phyloP scores from a whole-genome alignment of 1,140 invertebrate species.

The Drosophila nannoptera region DNA sequence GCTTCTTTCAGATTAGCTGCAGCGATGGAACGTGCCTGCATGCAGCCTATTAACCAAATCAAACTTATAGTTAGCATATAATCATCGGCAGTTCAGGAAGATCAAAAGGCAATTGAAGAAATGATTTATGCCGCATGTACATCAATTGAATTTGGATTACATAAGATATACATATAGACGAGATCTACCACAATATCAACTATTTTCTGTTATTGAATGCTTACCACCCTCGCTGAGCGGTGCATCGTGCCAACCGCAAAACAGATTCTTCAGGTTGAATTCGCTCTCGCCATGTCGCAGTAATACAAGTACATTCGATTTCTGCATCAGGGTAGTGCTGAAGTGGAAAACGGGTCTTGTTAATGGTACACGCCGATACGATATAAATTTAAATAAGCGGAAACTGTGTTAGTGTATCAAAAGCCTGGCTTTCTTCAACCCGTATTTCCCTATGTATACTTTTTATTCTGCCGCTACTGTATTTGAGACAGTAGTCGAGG shows the following conservation, averaged over 20 bases:
- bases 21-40: conserved; percentile 84
- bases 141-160: too few relatives aligned
- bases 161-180: too few relatives aligned
- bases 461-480: neutral
- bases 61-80: neutral
- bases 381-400: neutral
- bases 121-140: too few relatives aligned
- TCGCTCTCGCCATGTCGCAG: conserved; percentile 87
- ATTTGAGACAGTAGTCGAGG: neutral
- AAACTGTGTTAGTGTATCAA: conserved; percentile 3
- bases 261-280: conserved; percentile 86
- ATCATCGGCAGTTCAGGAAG: too few relatives aligned
- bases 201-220: neutral
- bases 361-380: too few relatives aligned
- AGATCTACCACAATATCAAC: neutral
- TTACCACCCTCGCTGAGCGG: conserved; percentile 81
- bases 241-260: conserved; percentile 87
- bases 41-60: conserved; percentile 2
- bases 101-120: too few relatives aligned
- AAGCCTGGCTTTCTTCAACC: too few relatives aligned
- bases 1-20: conserved; percentile 86
- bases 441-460: neutral
- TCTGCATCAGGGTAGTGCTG: conserved; percentile 50
- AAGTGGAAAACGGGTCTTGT: conserved; percentile 15
- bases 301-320: conserved; percentile 81